Evolutionary conservation across 2,888 invertebrate species (phyloP), one percentile per base, ranked within the genome.

Genomic region (Epinotia ramella): DNA sequence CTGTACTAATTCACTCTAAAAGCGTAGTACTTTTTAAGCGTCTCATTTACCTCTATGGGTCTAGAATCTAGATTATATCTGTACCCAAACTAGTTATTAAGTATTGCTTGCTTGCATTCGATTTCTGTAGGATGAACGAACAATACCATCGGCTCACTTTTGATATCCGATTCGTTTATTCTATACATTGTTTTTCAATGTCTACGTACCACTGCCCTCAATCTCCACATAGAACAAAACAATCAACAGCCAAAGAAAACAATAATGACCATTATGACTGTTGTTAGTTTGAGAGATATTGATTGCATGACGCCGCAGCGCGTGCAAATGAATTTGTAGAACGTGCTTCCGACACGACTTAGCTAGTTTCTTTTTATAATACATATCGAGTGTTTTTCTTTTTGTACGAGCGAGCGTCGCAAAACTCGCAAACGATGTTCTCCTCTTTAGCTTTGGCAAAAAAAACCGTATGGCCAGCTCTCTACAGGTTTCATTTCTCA

Each of bases 201-300:
- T 59, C 59, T 59, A 44, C 44, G 44, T 59, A 44, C 69, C 56
- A 67, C 56, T 69, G 69, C 57, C 24, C 46, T 20, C 16, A 74
- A 69, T 12, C 56, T 44, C 49, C 11, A 46, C 18, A 56, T 63
- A 56, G 16, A 70, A 69, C 24, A 63, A 88, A 85, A 84, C 79
- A 89, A 88, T 87, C 88, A 88, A 90, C 87, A 84, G 88, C 91
- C 91, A 91, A 91, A 91, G 87, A 88, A 87, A 86, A 89, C 86
- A 83, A 86, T 85, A 87, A 86, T 80, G 82, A 84, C 80, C 64
- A 56, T 84, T 87, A 88, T 89, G 89, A 91, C 91, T 86, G 87
- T 86, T 88, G 85, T 86, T 69, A 60, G 69, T 69, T 68, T 69
- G 69, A 69, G 59, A 69, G 69, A 69, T 69, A 69, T 69, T 69